Conservation (phyloP, 1,140 invertebrate species). For the Trichonephila clavipes region DNA sequence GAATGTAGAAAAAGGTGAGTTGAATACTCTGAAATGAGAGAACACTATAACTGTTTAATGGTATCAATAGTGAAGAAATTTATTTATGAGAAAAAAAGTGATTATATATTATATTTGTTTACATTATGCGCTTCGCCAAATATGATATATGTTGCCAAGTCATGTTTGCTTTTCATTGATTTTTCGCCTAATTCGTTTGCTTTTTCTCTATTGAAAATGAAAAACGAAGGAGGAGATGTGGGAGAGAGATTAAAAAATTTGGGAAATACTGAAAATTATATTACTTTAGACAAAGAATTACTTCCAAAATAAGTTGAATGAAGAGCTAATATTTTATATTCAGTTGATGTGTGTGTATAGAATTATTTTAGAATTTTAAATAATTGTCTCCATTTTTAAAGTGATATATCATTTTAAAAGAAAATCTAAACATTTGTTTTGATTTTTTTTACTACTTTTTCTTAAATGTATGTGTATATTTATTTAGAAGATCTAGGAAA, state of each 20-base stretch:
- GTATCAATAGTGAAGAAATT: too few relatives aligned
- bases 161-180: background rate
- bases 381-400: background rate
- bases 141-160: background rate
- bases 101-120: background rate
- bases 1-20: conserved; percentile 43
- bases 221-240: too few relatives aligned
- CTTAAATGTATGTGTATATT: background rate
- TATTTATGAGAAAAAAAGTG: too few relatives aligned
- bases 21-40: background rate
- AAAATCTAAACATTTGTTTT: background rate
- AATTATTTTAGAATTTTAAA: background rate
- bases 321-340: too few relatives aligned
- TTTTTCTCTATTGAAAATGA: too few relatives aligned
- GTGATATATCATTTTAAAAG: background rate
- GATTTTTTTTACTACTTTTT: background rate
- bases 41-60: too few relatives aligned
- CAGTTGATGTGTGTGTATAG: background rate
- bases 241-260: background rate
- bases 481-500: background rate
- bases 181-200: background rate
- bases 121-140: background rate
- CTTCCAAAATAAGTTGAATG: too few relatives aligned
- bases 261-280: too few relatives aligned
- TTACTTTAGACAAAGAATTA: too few relatives aligned